Base-by-base conservation (phyloP, 1,140 invertebrate species). In the Drosophila willistoni region DNA sequence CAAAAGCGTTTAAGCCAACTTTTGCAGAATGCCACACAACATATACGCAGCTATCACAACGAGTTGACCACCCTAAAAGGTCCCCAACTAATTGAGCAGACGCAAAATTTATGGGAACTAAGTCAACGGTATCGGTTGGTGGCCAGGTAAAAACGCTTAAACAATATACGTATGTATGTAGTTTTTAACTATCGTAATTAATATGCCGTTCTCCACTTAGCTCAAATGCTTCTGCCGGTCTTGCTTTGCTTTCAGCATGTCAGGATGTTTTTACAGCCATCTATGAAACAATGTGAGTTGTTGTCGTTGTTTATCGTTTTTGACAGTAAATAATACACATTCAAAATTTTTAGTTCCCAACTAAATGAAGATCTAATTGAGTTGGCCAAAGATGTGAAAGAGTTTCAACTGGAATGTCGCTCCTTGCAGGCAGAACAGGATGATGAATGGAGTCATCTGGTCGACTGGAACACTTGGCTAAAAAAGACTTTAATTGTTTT, bases 81-180 rank as follows among this genome's bases (percentile, higher is more conserved):
- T 33, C 62, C 59, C 22, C 36, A 56, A 0, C 47, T 86, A 0
- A 39, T 25, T 7, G 44, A 17, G 10, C 42, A 71, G n/a, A 62
- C 72, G 2, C 57, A 55, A 22, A 69, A 56, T 1, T 47, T 87
- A n/a, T 82, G 76, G 76, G 82, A 86, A 12, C 17, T 82, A 9
- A 67, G 57, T 7, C 82, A 79, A 62, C 61, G 82, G 3, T 64
- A 77, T 10, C 54, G 54, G 14, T 10, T 79, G 12, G 69, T 77
- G 12, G 42, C 54, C n/a, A 57, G 79, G 82, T 86, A 77, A 79
- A 54, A 13, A 25, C 5, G 25, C 25, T 25, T 25, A 25, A 25
- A 25, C 19, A 22, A 22, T 22, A 22, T 22, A 22, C 19, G 2
- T 1, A 22, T 2, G 1, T 22, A 22, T 1, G 19, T 22, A 1